A percentile compares a stretch with the other conserved stretches of the same genome.
Conservation (phyloP, 1,140 invertebrate species). For the Aphelenchoides fujianensis region DNA sequence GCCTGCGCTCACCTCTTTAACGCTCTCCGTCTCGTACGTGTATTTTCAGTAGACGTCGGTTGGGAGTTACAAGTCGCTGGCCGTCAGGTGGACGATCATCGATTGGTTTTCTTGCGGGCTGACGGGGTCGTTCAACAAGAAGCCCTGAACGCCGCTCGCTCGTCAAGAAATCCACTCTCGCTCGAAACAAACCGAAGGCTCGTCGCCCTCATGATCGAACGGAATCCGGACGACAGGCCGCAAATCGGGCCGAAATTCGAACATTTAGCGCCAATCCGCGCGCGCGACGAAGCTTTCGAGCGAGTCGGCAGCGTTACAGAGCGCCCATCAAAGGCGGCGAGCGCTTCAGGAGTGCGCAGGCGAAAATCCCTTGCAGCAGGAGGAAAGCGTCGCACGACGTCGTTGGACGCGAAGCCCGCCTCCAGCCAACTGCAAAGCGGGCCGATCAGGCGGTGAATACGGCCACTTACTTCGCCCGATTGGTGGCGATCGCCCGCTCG, state of each 20-base stretch:
- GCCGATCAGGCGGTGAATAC: too few species aligned
- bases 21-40: background rate
- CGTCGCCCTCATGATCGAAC: too few species aligned
- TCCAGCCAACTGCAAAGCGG: slow-evolving; percentile 44
- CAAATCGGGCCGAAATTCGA: slow-evolving; percentile 34
- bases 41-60: background rate
- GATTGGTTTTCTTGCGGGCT: background rate
- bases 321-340: slow-evolving; percentile 22
- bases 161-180: too few species aligned
- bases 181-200: too few species aligned
- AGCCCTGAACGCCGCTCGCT: too few species aligned
- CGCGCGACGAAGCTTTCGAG: slow-evolving; percentile 25
- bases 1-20: background rate
- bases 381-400: background rate
- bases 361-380: slow-evolving; percentile 24
- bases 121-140: too few species aligned
- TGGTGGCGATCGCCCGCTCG: slow-evolving; percentile 15
- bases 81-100: background rate
- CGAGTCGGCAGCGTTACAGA: slow-evolving; percentile 4
- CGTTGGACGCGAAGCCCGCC: slow-evolving; percentile 29
- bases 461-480: too few species aligned
- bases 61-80: background rate
- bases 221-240: background rate
- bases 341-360: slow-evolving; percentile 28
- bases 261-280: slow-evolving; percentile 27